Evolutionary conservation across 2,797 vertebrate genomes (phyloP), one percentile per base, ranked within the genome.

Genomic region (Gymnopithys bicolor): DNA sequence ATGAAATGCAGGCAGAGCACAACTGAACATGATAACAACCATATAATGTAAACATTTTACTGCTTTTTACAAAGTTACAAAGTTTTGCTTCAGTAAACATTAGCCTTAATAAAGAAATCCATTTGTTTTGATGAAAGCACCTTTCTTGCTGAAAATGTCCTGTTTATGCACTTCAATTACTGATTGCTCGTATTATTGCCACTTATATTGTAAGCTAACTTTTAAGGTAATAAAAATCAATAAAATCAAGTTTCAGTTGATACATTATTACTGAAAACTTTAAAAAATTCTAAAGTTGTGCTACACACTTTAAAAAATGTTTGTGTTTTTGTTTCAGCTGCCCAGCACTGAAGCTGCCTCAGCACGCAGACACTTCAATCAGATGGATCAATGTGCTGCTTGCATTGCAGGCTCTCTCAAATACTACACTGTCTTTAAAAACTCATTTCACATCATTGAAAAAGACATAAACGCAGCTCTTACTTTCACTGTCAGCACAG

Each of bases 401-500:
- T 13, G 19, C 15, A 1, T 28, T 93, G 73, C 60, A 86, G 74
- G 76, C 33, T 49, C 93, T 92, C 70, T 71, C 52, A 64, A 71
- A 82, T 28, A 41, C 53, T 55, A 53, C 83, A 67, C 32, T 91
- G 43, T 22, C 77, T 89, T 84, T 27, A 55, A 35, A 84, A 95
- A 53, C 22, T 39, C 70, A 45, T 77, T 90, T 66, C 52, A 71
- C 0, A 3, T 60, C 43, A 89, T 13, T 77, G 88, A 56, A 90
- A 89, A 76, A 76, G 68, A 94, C 43, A 1, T 55, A 93, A 67
- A 68, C 27, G 55, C 37, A 90, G 67, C 41, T 91, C 90, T 89
- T 93, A 84, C 85, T 27, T 96, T 41, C 55, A 23, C 58, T 94
- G 49, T 78, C 89, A 95, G 75, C 35, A 71, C 27, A 87, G 60